These are phyloP conservation scores for Oncorhynchus gorbuscha DNA, from an alignment of 2,113 vertebrate species.

Conservation along the genomic window DNA sequence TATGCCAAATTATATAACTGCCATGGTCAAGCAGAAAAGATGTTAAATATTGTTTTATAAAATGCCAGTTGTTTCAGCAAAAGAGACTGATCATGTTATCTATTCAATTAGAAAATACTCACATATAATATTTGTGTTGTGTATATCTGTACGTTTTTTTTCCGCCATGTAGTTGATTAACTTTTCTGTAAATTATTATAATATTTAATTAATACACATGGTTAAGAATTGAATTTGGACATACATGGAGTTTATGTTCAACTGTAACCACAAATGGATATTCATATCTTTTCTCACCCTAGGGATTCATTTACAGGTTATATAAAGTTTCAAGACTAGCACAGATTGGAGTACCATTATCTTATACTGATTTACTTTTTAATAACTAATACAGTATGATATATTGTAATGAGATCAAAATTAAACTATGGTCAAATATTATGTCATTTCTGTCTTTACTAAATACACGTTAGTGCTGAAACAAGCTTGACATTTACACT, in stretches of 20 bases:
- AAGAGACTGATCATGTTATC: not conserved
- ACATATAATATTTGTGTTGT: constrained; percentile 26
- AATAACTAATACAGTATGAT: constrained; percentile 40
- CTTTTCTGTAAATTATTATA: constrained; percentile 17
- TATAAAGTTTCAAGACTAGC: constrained; percentile 24
- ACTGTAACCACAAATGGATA: constrained; percentile 27
- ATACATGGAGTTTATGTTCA: constrained; percentile 67
- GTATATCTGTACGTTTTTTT: not conserved
- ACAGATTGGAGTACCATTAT: constrained; percentile 41
- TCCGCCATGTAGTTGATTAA: not conserved
- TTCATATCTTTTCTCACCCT: constrained; percentile 17
- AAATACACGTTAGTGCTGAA: not conserved
- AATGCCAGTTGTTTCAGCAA: not conserved
- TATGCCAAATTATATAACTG: not conserved
- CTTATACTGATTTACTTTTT: constrained; percentile 35
- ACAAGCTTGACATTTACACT: not conserved
- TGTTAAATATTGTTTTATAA: constrained; percentile 1
- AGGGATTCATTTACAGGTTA: constrained; percentile 34
- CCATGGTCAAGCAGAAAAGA: not conserved
- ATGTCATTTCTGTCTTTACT: constrained; percentile 22
- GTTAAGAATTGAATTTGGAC: constrained; percentile 37
- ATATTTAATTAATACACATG: constrained; percentile 25
- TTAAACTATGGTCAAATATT: constrained; percentile 45
- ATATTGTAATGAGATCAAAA: constrained; percentile 48
- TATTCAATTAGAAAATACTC: constrained; percentile 17